A percentile compares a stretch with the other conserved stretches of the same genome.
Conservation (phyloP, 2,888 invertebrate species). For the Conchocele bisecta region DNA sequence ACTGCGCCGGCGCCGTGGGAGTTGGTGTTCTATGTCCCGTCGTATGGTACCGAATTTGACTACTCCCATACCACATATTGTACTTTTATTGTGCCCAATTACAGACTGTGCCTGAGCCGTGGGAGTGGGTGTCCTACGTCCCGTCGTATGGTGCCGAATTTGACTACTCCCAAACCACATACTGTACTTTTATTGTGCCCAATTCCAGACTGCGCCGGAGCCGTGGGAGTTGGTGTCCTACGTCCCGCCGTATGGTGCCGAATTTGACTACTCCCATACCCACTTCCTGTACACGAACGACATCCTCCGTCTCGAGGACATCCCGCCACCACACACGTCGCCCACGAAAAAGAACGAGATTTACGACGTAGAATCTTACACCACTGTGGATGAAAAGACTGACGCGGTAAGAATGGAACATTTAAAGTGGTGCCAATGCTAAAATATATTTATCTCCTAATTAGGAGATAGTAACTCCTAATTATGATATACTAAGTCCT, state of each 20-base stretch:
- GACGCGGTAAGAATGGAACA: conserved; percentile 53
- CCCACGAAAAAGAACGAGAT: conserved; percentile 68
- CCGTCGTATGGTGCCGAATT: conserved; percentile 49
- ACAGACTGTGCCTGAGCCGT: conserved; percentile 40
- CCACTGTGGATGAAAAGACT: conserved; percentile 63
- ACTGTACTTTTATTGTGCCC: too few species aligned
- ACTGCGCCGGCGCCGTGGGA: too few species aligned
- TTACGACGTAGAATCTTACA: conserved; percentile 63
- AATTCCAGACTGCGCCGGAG: conserved; percentile 41
- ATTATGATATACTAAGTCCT: too few species aligned
- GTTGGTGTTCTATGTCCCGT: conserved; percentile 41
- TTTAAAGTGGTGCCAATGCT: neutral
- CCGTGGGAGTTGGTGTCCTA: conserved; percentile 51
- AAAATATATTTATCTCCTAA: too few species aligned
- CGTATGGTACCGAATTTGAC: conserved; percentile 50
- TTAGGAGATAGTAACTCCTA: too few species aligned
- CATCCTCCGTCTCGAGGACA: conserved; percentile 48
- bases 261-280: conserved; percentile 59
- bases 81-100: too few species aligned
- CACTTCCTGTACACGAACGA: conserved; percentile 66
- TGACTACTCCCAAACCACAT: conserved; percentile 59
- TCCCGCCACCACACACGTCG: conserved; percentile 68
- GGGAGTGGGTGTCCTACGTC: conserved; percentile 46
- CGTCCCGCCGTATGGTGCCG: conserved; percentile 41
- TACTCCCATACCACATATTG: conserved; percentile 61